These are phyloP conservation scores for Troides oblongomaculatus DNA, from an alignment of 2,888 invertebrate species.

Conservation along the genomic window DNA sequence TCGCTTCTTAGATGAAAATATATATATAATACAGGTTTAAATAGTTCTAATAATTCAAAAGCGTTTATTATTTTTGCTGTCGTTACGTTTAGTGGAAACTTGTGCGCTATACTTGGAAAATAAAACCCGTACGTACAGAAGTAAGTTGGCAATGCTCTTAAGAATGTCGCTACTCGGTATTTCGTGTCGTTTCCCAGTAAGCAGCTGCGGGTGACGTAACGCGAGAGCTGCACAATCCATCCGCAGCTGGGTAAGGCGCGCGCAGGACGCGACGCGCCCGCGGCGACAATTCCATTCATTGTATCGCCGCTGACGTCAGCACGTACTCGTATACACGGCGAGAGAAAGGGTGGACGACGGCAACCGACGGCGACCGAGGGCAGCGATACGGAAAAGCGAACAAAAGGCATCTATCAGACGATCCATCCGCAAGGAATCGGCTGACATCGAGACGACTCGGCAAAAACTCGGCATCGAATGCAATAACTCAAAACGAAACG, in stretches of 20 bases:
- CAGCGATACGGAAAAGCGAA: conserved; percentile 46
- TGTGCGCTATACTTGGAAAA: conserved; percentile 26
- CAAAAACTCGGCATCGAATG: conserved; percentile 40
- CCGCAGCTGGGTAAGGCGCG: conserved; percentile 12
- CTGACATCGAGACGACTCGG: conserved; percentile 37
- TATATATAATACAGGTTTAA: too few relatives aligned
- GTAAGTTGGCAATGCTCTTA: conserved; percentile 4
- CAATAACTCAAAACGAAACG: conserved; percentile 73
- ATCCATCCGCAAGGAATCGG: conserved; percentile 35
- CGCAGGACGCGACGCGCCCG: conserved; percentile 30
- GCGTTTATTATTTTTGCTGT: conserved; percentile 16
- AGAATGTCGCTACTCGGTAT: conserved; percentile 27
- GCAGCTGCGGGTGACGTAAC: conserved; percentile 31
- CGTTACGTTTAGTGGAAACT: conserved; percentile 23
- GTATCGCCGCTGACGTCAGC: conserved; percentile 29
- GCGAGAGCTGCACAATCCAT: conserved; percentile 14
- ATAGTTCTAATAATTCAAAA: too few relatives aligned
- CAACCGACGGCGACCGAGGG: conserved; percentile 33
- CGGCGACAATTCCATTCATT: conserved; percentile 39
- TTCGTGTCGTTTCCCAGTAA: conserved; percentile 22
- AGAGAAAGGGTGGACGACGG: conserved; percentile 42
- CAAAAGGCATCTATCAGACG: conserved; percentile 59
- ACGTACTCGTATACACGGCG: conserved; percentile 28
- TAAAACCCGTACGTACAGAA: conserved; percentile 16
- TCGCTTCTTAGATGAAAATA: too few relatives aligned